Evolutionary conservation across 2,113 vertebrate species (phyloP), one percentile per base, ranked within the genome.

Genomic region (Hippotragus niger): DNA sequence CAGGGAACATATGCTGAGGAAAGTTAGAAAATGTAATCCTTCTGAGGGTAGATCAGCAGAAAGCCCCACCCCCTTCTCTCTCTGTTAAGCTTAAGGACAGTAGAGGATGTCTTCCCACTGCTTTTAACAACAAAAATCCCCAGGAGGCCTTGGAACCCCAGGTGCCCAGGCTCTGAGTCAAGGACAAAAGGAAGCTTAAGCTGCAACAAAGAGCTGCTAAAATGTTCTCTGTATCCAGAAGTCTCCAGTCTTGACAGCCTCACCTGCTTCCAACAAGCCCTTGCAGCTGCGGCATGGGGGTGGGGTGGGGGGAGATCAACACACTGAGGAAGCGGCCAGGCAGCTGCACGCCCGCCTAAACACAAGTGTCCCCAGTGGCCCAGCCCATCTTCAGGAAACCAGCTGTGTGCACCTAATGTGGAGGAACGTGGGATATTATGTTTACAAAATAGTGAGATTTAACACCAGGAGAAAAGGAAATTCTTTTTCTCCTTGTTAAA

Each of bases 141-240:
- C 13, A 94, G 71, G 12, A 67, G 33, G 27, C 23, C 62, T 13
- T 92, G 88, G 43, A 78, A 55, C 53, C 81, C 53, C 13, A 47
- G 10, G 8, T 94, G n/a, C 13, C 31, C 50, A 21, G 33, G 45
- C 29, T 60, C 43, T 53, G 13, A 47, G 52, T 76, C n/a, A 85
- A 96, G 93, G 45, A 57, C 67, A 58, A 89, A 78, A 90, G 21
- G 52, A 86, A 95, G 82, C 58, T 58, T 90, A 89, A 91, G 76
- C 53, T 43, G 84, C 21, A 74, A 16, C 2, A 2, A 16, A 74
- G 60, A 45, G 27, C 50, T 78, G n/a, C 52, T 91, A 52, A 93
- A 96, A 90, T 1, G 14, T n/a, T 82, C 45, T 92, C 47, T 36
- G 14, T 9, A 11, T n/a, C 31, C 47, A 43, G 71, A 31, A 87